Percentiles rank a stretch among this genome's conserved stretches.
Evolutionary conservation across 1,140 invertebrate genomes (phyloP).

Genomic region (Drosophila pachea): DNA sequence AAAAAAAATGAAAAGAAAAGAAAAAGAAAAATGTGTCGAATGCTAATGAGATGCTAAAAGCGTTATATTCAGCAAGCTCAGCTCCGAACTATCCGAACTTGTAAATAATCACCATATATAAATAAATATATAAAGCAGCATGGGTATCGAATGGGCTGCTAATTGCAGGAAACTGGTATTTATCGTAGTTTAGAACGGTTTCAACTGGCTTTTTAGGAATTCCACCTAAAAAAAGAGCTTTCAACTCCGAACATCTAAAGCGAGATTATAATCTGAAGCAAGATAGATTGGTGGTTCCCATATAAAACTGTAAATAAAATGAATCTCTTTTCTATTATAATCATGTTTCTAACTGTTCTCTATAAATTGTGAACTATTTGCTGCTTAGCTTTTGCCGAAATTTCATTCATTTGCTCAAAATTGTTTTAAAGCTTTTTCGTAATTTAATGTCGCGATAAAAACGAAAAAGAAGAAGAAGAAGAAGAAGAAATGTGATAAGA

Average conservation of each 20-base stretch:
- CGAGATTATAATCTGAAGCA: no score
- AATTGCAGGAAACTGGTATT: neutral
- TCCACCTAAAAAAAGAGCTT: no score
- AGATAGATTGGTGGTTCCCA: no score
- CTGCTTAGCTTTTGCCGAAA: conserved; percentile 29
- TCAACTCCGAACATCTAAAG: no score
- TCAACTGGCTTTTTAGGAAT: no score
- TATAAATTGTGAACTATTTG: conserved; percentile 6
- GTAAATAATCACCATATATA: conserved; percentile 32
- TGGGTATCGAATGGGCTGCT: neutral
- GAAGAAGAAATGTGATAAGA: no score
- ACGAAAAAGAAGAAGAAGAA: no score
- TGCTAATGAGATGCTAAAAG: conserved; percentile 68
- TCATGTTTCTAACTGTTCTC: neutral
- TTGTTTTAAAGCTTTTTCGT: conserved; percentile 69
- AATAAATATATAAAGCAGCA: conserved; percentile 5
- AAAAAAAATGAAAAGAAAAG: conserved; percentile 15
- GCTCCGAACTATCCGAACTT: conserved; percentile 32
- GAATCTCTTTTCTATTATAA: neutral
- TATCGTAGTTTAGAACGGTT: neutral
- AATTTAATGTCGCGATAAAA: conserved; percentile 26
- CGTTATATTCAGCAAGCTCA: conserved; percentile 39
- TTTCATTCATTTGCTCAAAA: conserved; percentile 57
- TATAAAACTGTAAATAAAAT: no score
- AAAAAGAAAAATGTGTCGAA: conserved; percentile 52